These are phyloP conservation scores for Boulengeromyrus knoepffleri DNA, from an alignment of 2,113 vertebrate species.

Conservation along the genomic window DNA sequence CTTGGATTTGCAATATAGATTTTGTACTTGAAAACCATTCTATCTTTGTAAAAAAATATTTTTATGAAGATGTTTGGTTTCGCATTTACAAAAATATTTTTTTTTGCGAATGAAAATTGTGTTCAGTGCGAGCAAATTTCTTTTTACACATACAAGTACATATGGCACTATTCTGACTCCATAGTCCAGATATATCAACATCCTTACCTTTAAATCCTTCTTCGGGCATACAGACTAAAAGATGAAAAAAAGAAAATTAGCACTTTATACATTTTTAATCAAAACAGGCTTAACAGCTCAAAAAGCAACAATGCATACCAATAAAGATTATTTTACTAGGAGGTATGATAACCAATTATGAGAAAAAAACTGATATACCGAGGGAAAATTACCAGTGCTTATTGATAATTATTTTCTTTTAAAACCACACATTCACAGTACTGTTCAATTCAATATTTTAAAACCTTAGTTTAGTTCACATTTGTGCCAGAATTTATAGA, in stretches of 20 bases:
- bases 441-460: background rate
- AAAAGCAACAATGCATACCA: background rate
- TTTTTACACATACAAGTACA: no score
- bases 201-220: slow-evolving; percentile 10
- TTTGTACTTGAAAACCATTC: no score
- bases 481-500: background rate
- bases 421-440: background rate
- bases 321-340: background rate
- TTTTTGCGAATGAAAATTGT: no score
- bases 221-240: slow-evolving; percentile 6
- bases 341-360: background rate
- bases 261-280: background rate
- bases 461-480: background rate
- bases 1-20: no score
- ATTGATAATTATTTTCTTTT: background rate
- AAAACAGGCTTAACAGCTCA: background rate
- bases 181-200: background rate
- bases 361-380: background rate
- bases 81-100: no score
- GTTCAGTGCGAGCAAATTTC: no score
- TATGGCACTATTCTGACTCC: no score
- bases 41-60: no score
- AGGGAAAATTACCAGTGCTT: background rate
- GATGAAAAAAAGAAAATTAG: background rate
- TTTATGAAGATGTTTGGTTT: no score